Base-by-base conservation (phyloP, 2,113 vertebrate genomes). In the Empidonax alnorum region DNA sequence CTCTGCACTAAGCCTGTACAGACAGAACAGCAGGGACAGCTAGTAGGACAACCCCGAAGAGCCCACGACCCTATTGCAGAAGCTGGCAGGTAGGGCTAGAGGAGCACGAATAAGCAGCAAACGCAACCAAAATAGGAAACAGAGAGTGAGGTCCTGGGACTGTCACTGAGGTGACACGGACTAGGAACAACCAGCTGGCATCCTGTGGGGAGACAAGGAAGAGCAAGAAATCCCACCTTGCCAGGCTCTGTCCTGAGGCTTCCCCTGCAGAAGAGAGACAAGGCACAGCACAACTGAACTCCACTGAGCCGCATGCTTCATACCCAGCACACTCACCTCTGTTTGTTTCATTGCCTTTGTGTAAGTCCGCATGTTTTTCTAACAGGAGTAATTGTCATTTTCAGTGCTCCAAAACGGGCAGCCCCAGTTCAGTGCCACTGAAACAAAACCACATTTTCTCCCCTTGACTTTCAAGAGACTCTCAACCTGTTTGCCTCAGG, bases 231-330 rank as follows among this genome's bases (percentile, higher is more conserved):
- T 42, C 23, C 30, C 14, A 3, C 14, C 11, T 4, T 3, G 27
- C 22, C 44, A 33, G 1, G 2, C 62, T 67, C 71, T 56, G 75
- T 27, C 7, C 39, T 6, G 4, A 11, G 31, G 14, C 39, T 35
- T 49, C 21, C 44, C 25, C 39, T 59, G 59, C 41, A n/a, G 52
- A 50, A 47, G 11, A 39, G 44, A 77, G 30, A 18, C 3, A 14
- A 50, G 12, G 65, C 35, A 31, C 1, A 2, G 46, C 59, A 77
- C 33, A 21, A 30, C 28, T 0, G 1, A 90, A 50, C 13, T 33
- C 14, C 0, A 0, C 35, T 15, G 22, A 41, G 39, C 73, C 35
- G 7, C 0, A 0, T 24, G 44, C 47, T 73, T 55, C 67, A 59
- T 18, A 44, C 35, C 24, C 67, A 65, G 41, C 53, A 83, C 6